A percentile compares a stretch with the other conserved stretches of the same genome.
Evolutionary conservation across 2,797 vertebrate species (phyloP).

Genomic region (Zalophus californianus): DNA sequence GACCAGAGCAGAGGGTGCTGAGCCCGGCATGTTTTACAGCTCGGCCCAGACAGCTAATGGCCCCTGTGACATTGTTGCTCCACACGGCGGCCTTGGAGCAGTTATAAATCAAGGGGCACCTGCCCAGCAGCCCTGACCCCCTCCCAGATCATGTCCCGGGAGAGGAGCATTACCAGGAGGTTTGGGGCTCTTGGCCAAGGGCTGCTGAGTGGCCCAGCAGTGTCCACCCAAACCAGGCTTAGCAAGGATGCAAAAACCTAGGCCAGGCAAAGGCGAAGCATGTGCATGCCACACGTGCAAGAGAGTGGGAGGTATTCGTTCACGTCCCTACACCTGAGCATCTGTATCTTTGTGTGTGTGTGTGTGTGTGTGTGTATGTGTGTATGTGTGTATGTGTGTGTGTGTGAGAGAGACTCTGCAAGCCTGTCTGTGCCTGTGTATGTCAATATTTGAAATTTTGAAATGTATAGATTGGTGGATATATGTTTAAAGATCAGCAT

Average conservation of each 20-base stretch:
- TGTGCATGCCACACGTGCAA: fast-evolving
- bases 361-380: not conserved
- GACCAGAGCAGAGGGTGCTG: not conserved
- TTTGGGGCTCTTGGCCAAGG: not conserved
- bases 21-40: not conserved
- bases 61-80: conserved; percentile 52
- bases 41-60: conserved; percentile 65
- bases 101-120: conserved; percentile 5
- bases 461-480: not conserved
- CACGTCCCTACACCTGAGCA: not conserved
- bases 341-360: not conserved
- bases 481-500: not conserved
- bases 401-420: not conserved
- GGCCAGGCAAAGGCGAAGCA: not conserved
- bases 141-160: not conserved
- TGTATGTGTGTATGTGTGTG: not conserved
- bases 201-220: not conserved
- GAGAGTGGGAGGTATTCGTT: not conserved
- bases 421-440: not conserved
- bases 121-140: not conserved
- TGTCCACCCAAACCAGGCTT: not conserved
- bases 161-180: not conserved
- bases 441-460: not conserved
- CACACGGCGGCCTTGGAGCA: not conserved
- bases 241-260: not conserved